Evolutionary conservation across 2,113 vertebrate species (phyloP).

Genomic region (Papio anubis): DNA sequence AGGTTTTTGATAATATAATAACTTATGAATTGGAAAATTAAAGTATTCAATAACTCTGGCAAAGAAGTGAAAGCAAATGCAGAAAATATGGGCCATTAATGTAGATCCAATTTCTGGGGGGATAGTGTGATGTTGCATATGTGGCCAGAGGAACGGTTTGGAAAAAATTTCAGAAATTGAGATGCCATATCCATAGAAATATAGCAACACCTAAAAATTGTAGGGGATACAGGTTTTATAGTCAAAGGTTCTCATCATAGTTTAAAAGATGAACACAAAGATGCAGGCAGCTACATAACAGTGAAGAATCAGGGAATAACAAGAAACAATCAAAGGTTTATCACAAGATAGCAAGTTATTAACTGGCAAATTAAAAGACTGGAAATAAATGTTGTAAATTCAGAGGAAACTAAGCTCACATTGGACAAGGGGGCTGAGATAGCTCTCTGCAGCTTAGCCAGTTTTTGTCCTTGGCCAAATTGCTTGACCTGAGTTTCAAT

Average conservation of each 20-base stretch:
- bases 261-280: neutral
- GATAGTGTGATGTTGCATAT: neutral
- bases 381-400: neutral
- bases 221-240: neutral
- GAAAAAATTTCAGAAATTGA: slow-evolving; percentile 31
- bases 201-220: neutral
- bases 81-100: neutral
- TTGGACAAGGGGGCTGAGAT: neutral
- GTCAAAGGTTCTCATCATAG: neutral
- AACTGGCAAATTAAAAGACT: neutral
- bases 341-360: neutral
- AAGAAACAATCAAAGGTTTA: neutral
- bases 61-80: neutral
- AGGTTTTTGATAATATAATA: neutral
- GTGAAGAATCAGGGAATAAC: neutral
- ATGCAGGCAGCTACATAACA: neutral
- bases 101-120: neutral
- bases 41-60: neutral
- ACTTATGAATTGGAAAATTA: neutral
- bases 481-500: neutral
- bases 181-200: neutral
- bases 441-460: neutral
- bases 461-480: neutral
- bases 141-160: neutral
- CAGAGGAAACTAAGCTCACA: neutral